These are phyloP conservation scores for Uloborus plumipes DNA, from an alignment of 2,888 invertebrate genomes.

Conservation along the genomic window DNA sequence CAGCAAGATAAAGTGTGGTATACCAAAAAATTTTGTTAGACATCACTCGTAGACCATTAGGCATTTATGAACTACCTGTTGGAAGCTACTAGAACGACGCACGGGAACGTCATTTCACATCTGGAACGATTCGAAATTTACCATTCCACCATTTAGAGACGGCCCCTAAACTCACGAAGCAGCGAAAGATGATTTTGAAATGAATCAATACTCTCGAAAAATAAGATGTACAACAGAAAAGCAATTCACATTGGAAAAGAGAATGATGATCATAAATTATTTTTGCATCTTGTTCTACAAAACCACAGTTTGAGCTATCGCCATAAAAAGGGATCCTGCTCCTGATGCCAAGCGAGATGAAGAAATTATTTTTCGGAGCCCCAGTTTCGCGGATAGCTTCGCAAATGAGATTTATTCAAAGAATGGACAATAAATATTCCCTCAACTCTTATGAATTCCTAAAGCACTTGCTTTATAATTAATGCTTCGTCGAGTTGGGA, in stretches of 20 bases:
- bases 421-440: constrained; percentile 54
- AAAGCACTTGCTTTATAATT: too few species aligned
- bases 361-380: constrained; percentile 49
- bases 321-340: constrained; percentile 55
- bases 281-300: constrained; percentile 53
- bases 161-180: neutral
- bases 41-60: too few species aligned
- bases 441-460: constrained; percentile 17
- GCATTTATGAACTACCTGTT: too few species aligned
- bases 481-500: too few species aligned
- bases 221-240: constrained; percentile 54
- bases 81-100: too few species aligned
- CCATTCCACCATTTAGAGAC: neutral
- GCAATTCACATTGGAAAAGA: constrained; percentile 50
- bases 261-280: constrained; percentile 58
- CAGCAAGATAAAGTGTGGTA: too few species aligned
- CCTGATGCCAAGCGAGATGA: constrained; percentile 26
- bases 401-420: constrained; percentile 41
- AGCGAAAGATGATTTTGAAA: constrained; percentile 47
- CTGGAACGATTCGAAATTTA: too few species aligned
- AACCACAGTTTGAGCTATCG: constrained; percentile 44
- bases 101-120: too few species aligned
- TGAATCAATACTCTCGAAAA: constrained; percentile 55
- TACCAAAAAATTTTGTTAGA: too few species aligned
- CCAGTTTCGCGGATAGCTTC: constrained; percentile 23